Evolutionary conservation across 1,140 invertebrate species (phyloP), one percentile per base, ranked within the genome.

Genomic region (Philotrypesis tridentata): DNA sequence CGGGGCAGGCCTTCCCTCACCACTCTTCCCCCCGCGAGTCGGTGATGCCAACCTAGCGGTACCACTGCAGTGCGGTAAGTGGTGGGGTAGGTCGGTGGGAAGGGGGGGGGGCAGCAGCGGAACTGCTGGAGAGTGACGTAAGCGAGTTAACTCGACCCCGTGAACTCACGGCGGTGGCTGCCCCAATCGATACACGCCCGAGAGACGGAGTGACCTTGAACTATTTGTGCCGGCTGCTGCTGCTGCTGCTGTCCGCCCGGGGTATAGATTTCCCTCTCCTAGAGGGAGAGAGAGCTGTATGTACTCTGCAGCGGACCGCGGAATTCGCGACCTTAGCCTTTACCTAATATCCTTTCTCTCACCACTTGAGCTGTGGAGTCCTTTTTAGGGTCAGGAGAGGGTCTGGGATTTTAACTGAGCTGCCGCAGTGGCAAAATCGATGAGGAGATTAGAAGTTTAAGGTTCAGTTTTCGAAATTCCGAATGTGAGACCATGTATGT

Each of bases 161-260:
- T 88, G 87, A 88, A 87, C 85, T 85, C 84, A 7, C 14, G 33
- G n/a, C 61, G 48, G 48, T 82, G 84, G 82, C 83, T 55, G 71
- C 75, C 60, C 73, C 75, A 88, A 89, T 89, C 88, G 87, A 89
- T 89, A 88, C 37, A 17, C 29, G 17, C 48, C 48, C 21, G 48
- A 55, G 48, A 55, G 14, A 74, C 17, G 67, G 25, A 85, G 74
- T 81, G 86, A 88, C 88, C 88, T 89, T 89, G 88, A 88, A 85
- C 88, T 84, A 88, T 88, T 89, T 88, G 83, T 77, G 84, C 83
- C 85, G 48, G 61, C 23, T 29, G 61, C 27, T 29, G 25, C 61
- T 70, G 61, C 23, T 29, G 61, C 27, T 29, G 25, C 61, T 70
- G 48, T 23, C 17, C 48, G 21, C 48, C 48, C 48, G 21, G 48